Evolutionary conservation across 2,888 invertebrate species (phyloP).

Genomic region (Lochmaea crataegi): DNA sequence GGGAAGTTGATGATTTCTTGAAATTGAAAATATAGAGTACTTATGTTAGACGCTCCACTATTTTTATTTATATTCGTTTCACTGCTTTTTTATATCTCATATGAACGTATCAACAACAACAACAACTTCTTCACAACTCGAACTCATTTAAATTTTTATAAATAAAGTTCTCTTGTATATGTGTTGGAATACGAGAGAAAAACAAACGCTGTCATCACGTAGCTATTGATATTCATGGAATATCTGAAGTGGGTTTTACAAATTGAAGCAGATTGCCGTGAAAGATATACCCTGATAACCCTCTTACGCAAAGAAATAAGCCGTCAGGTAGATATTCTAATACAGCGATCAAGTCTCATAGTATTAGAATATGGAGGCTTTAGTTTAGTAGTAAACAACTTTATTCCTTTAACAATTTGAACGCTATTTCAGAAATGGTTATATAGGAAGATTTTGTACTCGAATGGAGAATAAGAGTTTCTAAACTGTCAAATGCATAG

Average conservation of each 20-base stretch:
- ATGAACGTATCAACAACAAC: not conserved
- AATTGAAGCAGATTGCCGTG: slow-evolving; percentile 41
- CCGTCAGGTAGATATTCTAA: slow-evolving; percentile 38
- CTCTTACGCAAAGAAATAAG: slow-evolving; percentile 35
- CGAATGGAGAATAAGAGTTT: too few relatives aligned
- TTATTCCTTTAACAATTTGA: slow-evolving; percentile 12
- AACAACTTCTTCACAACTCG: not conserved
- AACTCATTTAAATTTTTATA: slow-evolving; percentile 21
- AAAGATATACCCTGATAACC: slow-evolving; percentile 36
- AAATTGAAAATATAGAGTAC: not conserved
- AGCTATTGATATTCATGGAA: slow-evolving; percentile 34
- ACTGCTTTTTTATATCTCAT: too few relatives aligned
- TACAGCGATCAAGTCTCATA: slow-evolving; percentile 32
- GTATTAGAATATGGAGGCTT: slow-evolving; percentile 15
- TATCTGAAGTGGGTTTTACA: slow-evolving; percentile 38
- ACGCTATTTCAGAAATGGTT: not conserved
- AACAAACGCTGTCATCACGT: slow-evolving; percentile 27
- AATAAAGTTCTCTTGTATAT: slow-evolving; percentile 13
- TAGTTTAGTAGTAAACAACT: slow-evolving; percentile 8
- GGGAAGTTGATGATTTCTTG: not conserved
- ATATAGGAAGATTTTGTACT: not conserved
- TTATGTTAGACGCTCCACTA: too few relatives aligned
- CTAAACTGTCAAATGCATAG: too few relatives aligned
- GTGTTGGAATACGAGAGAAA: slow-evolving; percentile 17
- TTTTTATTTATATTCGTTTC: too few relatives aligned